Evolutionary conservation across 2,113 vertebrate species (phyloP), one percentile per base, ranked within the genome.

Genomic region (Corapipo altera): DNA sequence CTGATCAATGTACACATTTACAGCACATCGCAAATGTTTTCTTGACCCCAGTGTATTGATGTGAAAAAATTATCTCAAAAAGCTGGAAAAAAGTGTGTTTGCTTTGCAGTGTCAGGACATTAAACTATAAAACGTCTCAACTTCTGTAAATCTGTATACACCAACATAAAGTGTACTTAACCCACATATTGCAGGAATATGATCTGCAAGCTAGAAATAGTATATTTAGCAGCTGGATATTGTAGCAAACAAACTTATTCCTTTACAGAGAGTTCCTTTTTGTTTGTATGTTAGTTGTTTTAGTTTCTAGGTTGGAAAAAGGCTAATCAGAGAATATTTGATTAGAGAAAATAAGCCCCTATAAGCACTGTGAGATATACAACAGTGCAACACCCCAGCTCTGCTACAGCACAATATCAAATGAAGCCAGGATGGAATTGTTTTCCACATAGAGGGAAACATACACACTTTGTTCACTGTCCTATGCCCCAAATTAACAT

Each of bases 391-490:
- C 59, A 78, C 43, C 64, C 59, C 46, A 39, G 72, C 75, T 76
- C 54, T 58, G 32, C 73, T 89, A 8, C 73, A 87, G 65, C 66
- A 27, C 0, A 1, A 44, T 0, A 0, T 46, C 76, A 92, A 52
- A 93, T 43, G 54, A 86, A 86, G 35, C 61, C 88, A 67, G 7
- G 1, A 43, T 39, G 44, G 91, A 94, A 84, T 91, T 79, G 13
- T 48, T 92, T 95, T 87, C 86, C 41, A 33, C 46, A 71, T 6
- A 81, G 88, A 57, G 41, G 61, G 76, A 61, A 64, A 44, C 39
- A 30, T 10, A 33, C 27, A 19, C 5, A 9, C 64, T 84, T 89
- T 89, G 41, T 54, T 96, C 79, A 62, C 65, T 87, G 62, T 76
- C 88, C 92, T 93, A 71, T 0, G 0, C 85, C 49, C 44, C 55